These are phyloP conservation scores for Pseudopodoces humilis DNA, from an alignment of 2,113 vertebrate species.

Conservation along the genomic window DNA sequence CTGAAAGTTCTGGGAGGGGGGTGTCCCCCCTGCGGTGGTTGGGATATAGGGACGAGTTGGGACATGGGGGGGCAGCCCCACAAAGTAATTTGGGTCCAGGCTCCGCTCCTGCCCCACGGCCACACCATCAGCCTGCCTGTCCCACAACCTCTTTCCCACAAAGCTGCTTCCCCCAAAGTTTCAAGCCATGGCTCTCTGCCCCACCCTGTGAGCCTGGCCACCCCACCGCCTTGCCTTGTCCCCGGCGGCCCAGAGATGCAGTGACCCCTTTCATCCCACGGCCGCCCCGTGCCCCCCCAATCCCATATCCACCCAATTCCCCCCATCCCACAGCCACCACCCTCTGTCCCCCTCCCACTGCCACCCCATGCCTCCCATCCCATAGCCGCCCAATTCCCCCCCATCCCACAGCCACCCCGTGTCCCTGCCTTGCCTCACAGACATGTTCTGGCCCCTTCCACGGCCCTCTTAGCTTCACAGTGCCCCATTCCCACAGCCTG, in stretches of 20 bases:
- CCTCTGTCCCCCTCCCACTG: not conserved
- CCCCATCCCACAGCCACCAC: not conserved
- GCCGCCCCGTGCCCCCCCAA: not conserved
- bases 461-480: not conserved
- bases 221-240: not conserved
- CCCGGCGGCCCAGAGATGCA: not conserved
- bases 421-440: not conserved
- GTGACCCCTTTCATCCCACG: not conserved
- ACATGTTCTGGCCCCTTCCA: not conserved
- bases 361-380: not conserved
- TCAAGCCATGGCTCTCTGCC: not conserved
- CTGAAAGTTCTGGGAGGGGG: not conserved
- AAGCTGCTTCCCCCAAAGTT: not conserved
- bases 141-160: not conserved
- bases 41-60: fast-evolving
- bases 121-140: not conserved
- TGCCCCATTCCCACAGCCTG: not conserved
- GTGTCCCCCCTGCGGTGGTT: fast-evolving
- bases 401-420: fast-evolving
- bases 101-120: not conserved
- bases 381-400: not conserved
- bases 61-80: not conserved
- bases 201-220: not conserved
- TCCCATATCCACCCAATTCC: not conserved
- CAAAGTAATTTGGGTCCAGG: not conserved